Evolutionary conservation across 2,797 vertebrate species (phyloP), one percentile per base, ranked within the genome.

Genomic region (Poecilia velifera): DNA sequence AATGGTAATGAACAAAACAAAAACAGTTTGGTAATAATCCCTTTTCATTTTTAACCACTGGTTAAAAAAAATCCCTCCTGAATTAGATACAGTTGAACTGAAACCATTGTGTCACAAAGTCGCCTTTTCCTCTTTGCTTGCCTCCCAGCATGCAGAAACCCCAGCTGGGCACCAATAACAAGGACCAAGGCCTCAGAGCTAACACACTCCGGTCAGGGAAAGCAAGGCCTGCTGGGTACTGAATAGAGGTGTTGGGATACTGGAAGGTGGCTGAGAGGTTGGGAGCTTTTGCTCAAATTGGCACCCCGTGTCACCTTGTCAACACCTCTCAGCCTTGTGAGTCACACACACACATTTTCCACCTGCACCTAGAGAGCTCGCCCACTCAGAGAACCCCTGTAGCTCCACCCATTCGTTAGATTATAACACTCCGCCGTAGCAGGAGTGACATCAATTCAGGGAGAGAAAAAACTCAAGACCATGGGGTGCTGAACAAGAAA

Each of bases 301-400:
- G 91, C 88, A 84, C 84, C 90, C 88, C 10, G 87, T 59, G 80
- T 87, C 85, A 93, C 86, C 90, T 87, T 82, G 87, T 92, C 92
- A 92, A 92, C 93, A 93, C 92, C 84, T 92, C 39, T 13, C 36
- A 22, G n/a, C 55, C 85, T 80, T 47, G 78, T 1, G 41, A 87
- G 68, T 79, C 20, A 2, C 3, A 10, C 78, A 74, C 78, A 74
- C 82, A 78, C 72, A 45, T 41, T 55, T 78, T 34, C 22, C 75
- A 43, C 47, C 51, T 13, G 62, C 77, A 85, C 83, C 82, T 46
- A 77, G 73, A 81, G 41, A 76, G 64, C 78, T 64, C 82, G 4
- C 83, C 77, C 73, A 77, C 83, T 77, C 70, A 39, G 16, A 51
- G 59, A 80, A 34, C 76, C 62, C 64, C 41, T 64, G n/a, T 55